Conservation (phyloP, 2,888 invertebrate species). For the Ophion costatus region DNA sequence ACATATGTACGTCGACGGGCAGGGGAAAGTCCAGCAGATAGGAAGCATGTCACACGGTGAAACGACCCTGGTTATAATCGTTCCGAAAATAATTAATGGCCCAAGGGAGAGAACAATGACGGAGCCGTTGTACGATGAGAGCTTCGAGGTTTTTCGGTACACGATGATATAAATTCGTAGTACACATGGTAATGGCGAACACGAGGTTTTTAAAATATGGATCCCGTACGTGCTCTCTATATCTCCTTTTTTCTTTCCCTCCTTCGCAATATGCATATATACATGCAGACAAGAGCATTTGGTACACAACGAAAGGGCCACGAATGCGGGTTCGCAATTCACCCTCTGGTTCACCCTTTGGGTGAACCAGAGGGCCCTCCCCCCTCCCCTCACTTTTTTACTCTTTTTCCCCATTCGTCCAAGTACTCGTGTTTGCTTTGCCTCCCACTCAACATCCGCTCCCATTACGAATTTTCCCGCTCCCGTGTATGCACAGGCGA, state of each 20-base stretch:
- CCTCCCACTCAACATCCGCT: constrained; percentile 8
- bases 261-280: not conserved
- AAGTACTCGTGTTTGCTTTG: constrained; percentile 4
- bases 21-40: constrained; percentile 10
- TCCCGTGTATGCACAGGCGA: not conserved
- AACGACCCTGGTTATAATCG: constrained; percentile 58
- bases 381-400: constrained; percentile 7
- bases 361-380: constrained; percentile 3
- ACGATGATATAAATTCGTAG: constrained; percentile 55
- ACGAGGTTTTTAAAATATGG: constrained; percentile 54
- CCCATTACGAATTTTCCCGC: constrained; percentile 38
- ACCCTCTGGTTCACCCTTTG: constrained; percentile 14
- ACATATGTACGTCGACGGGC: not conserved
- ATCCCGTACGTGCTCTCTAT: not conserved
- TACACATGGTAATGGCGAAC: constrained; percentile 49
- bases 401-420: constrained; percentile 12
- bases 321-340: constrained; percentile 49
- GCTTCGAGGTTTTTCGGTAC: constrained; percentile 4
- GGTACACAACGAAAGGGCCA: constrained; percentile 4
- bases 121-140: constrained; percentile 17
- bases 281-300: not conserved
- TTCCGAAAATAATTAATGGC: constrained; percentile 68
- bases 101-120: constrained; percentile 55
- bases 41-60: constrained; percentile 18
- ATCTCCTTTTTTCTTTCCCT: not conserved